These are phyloP conservation scores for Tinea pellionella DNA, from an alignment of 2,888 invertebrate genomes.

Conservation along the genomic window DNA sequence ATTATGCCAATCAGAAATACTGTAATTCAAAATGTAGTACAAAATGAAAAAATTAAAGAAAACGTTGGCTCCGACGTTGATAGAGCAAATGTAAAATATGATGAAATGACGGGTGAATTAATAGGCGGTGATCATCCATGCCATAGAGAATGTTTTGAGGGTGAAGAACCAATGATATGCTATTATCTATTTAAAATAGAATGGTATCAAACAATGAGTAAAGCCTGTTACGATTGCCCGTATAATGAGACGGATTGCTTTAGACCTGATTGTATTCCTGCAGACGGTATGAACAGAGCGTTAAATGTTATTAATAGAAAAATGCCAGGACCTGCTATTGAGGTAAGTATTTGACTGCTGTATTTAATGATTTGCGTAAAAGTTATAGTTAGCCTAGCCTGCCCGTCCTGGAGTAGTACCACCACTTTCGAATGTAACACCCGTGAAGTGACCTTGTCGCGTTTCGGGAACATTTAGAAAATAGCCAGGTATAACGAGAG, in stretches of 20 bases:
- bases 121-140: slow-evolving; percentile 69
- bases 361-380: too few relatives aligned
- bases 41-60: slow-evolving; percentile 25
- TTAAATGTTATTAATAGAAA: slow-evolving; percentile 85
- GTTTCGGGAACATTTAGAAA: too few relatives aligned
- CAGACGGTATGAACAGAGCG: slow-evolving; percentile 82
- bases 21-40: slow-evolving; percentile 31
- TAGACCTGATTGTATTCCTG: slow-evolving; percentile 83
- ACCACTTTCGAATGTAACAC: too few relatives aligned
- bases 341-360: slow-evolving; percentile 73
- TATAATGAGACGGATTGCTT: slow-evolving; percentile 78
- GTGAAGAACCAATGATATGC: slow-evolving; percentile 74
- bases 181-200: slow-evolving; percentile 81
- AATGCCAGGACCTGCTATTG: slow-evolving; percentile 88
- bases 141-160: slow-evolving; percentile 72
- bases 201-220: slow-evolving; percentile 87
- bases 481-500: too few relatives aligned
- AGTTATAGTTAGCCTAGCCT: too few relatives aligned
- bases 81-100: slow-evolving; percentile 45
- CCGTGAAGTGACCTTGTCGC: too few relatives aligned
- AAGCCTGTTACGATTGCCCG: slow-evolving; percentile 89
- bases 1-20: slow-evolving; percentile 31
- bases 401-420: too few relatives aligned
- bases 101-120: slow-evolving; percentile 55
- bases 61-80: slow-evolving; percentile 30